Base-by-base conservation (phyloP, 2,113 vertebrate genomes). In the Poeciliopsis occidentalis region DNA sequence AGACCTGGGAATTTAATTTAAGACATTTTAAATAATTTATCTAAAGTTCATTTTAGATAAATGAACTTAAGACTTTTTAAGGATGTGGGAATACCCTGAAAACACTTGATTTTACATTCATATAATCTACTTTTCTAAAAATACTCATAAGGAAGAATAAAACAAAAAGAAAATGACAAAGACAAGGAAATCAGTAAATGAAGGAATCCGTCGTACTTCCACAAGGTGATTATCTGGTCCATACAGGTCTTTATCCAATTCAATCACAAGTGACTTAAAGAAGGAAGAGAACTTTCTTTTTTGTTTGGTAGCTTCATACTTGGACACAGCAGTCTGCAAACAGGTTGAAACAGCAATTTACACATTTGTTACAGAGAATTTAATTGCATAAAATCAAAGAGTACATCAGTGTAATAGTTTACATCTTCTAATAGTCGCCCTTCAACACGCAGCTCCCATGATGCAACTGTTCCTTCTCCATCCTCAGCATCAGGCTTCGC, bases 241-340 rank as follows among this genome's bases (percentile, higher is more conserved):
- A 78, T 99, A 99, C 70, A 99, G 94, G 83, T 99, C 98, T 93
- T 99, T 99, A 93, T 99, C 98, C 93, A 99, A 91, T 85, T 99
- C 98, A 12, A 99, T 99, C 90, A 99, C 98, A 89, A 99, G 95
- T 77, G 97, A 99, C 88, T 99, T 99, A 93, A 99, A 99, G 94
- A 99, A 99, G 73, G 98, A 99, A n/a, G 98, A 99, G 80, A 99
- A 99, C 83, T 99, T 99, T 83, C 98, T 96, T 87, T 99, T 99
- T 94, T 99, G 98, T 89, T 99, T 99, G 80, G 98, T 98, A 87
- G 98, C 97, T 94, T 99, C 98, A 29, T 99, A 99, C 91, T 99
- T 99, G 82, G 98, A 99, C 85, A 99, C 95, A 74, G 97, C 97
- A 60, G 97, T 96, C 98, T 99, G 94, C 67, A 93, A 60, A 22